Percentiles rank a stretch among this genome's conserved stretches.
Evolutionary conservation across 2,888 invertebrate species (phyloP).

Genomic region (Eupeodes latifasciatus): DNA sequence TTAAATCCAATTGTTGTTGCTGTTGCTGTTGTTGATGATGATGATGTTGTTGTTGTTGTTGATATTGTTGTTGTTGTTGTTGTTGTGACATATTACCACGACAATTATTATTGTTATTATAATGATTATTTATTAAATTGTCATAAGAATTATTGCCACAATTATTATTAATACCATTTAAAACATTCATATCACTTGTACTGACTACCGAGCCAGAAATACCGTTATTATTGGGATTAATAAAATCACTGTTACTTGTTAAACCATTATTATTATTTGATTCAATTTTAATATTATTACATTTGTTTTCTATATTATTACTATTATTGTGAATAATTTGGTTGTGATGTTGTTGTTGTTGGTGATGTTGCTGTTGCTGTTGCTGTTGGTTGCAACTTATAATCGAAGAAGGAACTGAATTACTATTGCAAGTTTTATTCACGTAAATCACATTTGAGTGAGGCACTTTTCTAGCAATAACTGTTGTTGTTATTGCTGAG

Average conservation of each 20-base stretch:
- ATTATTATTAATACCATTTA: conserved; percentile 47
- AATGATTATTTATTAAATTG: conserved; percentile 66
- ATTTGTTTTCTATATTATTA: conserved; percentile 32
- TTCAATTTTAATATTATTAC: conserved; percentile 37
- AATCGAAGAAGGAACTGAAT: conserved; percentile 63
- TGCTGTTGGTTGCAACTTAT: conserved; percentile 50
- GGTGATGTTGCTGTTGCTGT: conserved; percentile 37
- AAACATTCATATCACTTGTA: conserved; percentile 74
- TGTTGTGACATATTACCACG: conserved; percentile 50
- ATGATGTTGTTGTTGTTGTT: conserved; percentile 72
- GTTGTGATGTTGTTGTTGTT: conserved; percentile 50
- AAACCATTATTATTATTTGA: conserved; percentile 48
- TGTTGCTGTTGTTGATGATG: conserved; percentile 60
- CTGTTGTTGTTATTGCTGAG: conserved; percentile 53
- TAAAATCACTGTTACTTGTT: conserved; percentile 71
- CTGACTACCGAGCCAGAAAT: conserved; percentile 66
- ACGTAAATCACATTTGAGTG: conserved; percentile 83
- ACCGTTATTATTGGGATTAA: conserved; percentile 57
- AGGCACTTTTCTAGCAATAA: conserved; percentile 80
- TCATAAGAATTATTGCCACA: conserved; percentile 60
- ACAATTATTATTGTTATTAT: conserved; percentile 49
- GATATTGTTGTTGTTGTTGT: conserved; percentile 75
- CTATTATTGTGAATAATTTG: conserved; percentile 55
- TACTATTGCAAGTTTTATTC: conserved; percentile 79
- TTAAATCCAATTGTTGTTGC: conserved; percentile 80